These are phyloP conservation scores for Agonopterix heracliana DNA, from an alignment of 2,888 invertebrate species.

Conservation along the genomic window DNA sequence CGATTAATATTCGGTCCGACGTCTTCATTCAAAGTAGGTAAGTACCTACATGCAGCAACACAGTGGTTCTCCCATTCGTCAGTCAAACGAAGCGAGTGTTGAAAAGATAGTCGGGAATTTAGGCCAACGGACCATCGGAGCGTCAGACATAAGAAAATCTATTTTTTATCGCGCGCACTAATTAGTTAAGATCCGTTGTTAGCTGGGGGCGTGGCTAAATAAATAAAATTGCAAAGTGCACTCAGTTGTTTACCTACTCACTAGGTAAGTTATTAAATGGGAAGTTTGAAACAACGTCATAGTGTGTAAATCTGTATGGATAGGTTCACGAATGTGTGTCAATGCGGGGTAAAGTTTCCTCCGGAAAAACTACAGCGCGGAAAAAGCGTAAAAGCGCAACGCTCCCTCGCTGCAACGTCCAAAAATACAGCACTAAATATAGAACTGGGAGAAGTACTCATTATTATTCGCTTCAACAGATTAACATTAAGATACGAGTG, in stretches of 20 bases:
- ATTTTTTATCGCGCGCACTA: slow-evolving; percentile 48
- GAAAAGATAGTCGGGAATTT: slow-evolving; percentile 39
- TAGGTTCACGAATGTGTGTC: background rate
- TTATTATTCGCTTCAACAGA: too few relatives aligned
- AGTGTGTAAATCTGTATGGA: background rate
- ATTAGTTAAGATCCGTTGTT: slow-evolving; percentile 39
- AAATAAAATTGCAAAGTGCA: slow-evolving; percentile 26
- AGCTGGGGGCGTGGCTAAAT: slow-evolving; percentile 20
- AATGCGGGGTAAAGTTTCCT: slow-evolving; percentile 1
- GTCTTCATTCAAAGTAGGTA: too few relatives aligned
- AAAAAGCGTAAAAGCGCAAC: slow-evolving; percentile 42
- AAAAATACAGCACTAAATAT: slow-evolving; percentile 56
- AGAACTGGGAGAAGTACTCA: slow-evolving; percentile 29
- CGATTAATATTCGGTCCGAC: too few relatives aligned
- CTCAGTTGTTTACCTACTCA: slow-evolving; percentile 38
- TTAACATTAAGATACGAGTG: too few relatives aligned
- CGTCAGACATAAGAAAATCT: slow-evolving; percentile 47
- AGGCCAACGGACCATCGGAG: slow-evolving; percentile 45
- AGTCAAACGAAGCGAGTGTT: too few relatives aligned
- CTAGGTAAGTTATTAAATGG: slow-evolving; percentile 17
- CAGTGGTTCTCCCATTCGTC: too few relatives aligned
- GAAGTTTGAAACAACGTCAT: slow-evolving; percentile 4
- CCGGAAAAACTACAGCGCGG: slow-evolving; percentile 26
- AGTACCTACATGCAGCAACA: too few relatives aligned
- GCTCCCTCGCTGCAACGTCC: slow-evolving; percentile 51